These are phyloP conservation scores for Silurus aristotelis DNA, from an alignment of 2,797 vertebrate genomes.

Conservation along the genomic window DNA sequence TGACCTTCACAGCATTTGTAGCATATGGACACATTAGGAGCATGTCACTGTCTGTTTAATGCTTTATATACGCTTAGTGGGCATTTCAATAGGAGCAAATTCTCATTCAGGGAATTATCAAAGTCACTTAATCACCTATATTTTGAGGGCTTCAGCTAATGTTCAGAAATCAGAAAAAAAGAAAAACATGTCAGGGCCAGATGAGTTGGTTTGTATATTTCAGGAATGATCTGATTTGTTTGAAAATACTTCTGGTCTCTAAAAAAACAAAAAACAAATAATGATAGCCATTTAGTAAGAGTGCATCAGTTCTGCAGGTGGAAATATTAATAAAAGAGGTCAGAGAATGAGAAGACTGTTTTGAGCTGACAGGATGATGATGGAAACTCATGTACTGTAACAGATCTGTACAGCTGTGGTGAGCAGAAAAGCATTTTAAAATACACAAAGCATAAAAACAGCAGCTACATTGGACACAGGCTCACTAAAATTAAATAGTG, in stretches of 20 bases:
- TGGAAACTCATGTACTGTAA: neutral
- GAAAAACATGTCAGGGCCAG: no score
- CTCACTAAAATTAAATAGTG: neutral
- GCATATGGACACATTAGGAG: neutral
- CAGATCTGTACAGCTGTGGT: neutral
- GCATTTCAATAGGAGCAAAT: neutral
- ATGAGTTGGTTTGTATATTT: neutral
- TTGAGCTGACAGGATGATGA: neutral
- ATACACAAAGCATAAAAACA: neutral
- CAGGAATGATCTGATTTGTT: neutral
- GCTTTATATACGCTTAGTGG: neutral
- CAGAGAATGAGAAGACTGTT: neutral
- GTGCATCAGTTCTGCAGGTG: neutral
- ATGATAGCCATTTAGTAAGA: neutral
- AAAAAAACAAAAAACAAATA: no score
- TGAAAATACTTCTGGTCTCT: no score
- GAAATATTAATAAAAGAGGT: neutral
- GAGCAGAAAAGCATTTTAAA: neutral
- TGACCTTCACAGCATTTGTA: slow-evolving; percentile 1
- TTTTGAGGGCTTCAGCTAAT: neutral
- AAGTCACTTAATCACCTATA: neutral
- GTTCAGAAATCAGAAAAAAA: neutral
- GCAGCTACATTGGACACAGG: neutral
- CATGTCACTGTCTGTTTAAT: neutral
- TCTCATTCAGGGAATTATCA: neutral